Base-by-base conservation (phyloP, 2,888 invertebrate genomes). In the Drosophila mulleri region DNA sequence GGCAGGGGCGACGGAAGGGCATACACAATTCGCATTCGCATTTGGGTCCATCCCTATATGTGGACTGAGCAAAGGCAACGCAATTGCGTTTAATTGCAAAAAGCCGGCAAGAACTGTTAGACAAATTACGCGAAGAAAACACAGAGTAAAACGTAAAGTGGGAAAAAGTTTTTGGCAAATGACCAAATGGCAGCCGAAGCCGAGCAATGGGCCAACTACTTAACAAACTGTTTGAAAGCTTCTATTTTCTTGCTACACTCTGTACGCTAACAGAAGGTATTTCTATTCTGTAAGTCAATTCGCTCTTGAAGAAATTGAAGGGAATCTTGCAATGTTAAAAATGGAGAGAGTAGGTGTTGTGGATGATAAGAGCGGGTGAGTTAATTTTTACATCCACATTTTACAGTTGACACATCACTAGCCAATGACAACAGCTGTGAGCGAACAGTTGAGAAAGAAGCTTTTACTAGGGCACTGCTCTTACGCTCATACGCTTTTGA, bases 61-160 rank as follows among this genome's bases (percentile, higher is more conserved):
- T 56, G 60, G 52, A n/a, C 60, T 67, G 71, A 64, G 71, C 53
- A 59, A 52, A 20, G 48, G 37, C 69, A 80, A 79, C 79, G 91
- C 91, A 89, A 90, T 90, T 91, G 89, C 88, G 88, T 90, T 91
- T 91, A 91, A 91, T 91, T 91, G 91, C 90, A 81, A 84, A 79
- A 79, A 77, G 72, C 71, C 71, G 79, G 60, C 70, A 72, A 66
- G 56, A 78, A 75, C 77, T 81, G 72, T 65, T 70, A 59, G 76
- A 76, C 87, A 86, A 84, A 86, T 83, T 88, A 86, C 72, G 75
- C 75, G 29, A 75, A 67, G 48, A 73, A 66, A 59, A 64, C 45
- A 64, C 45, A 56, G 54, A 68, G 41, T 20, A 66, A 60, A 57
- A 23, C 32, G 60, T 32, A 76, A 66, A 65, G 72, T 77, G 69